A percentile compares a stretch with the other conserved stretches of the same genome.
Conservation (phyloP, 2,113 vertebrate genomes). For the Odocoileus hemionus region DNA sequence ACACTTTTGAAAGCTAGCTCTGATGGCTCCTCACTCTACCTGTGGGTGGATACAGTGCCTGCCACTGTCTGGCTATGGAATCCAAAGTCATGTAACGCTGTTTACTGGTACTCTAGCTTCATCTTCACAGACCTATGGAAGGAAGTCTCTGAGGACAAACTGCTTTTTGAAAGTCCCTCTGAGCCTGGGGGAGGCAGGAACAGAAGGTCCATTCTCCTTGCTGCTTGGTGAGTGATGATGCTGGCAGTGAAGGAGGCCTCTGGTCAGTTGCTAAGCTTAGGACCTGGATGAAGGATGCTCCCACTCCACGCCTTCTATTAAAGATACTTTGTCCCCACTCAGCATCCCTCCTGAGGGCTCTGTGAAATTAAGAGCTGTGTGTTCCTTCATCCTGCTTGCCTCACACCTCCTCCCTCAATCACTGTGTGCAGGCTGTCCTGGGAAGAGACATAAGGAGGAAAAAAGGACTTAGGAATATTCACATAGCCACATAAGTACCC, state of each 20-base stretch:
- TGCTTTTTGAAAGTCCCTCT: not conserved
- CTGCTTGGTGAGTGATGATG: not conserved
- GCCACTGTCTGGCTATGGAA: not conserved
- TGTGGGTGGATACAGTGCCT: not conserved
- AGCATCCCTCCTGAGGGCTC: not conserved
- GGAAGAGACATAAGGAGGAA: not conserved
- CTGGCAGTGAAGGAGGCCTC: not conserved
- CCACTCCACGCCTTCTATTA: not conserved
- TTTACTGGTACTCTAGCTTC: not conserved
- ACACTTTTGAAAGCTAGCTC: not conserved
- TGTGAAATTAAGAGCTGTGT: not conserved
- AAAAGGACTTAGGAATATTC: not conserved
- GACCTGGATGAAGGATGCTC: not conserved
- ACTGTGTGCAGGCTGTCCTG: not conserved
- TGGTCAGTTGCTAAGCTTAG: not conserved
- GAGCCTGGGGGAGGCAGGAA: not conserved
- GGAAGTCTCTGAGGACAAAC: not conserved
- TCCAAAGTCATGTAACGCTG: not conserved
- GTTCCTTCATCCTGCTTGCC: not conserved
- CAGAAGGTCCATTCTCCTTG: not conserved
- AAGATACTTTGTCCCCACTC: not conserved
- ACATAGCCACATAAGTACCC: not conserved
- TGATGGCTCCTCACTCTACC: not conserved
- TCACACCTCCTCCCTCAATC: not conserved
- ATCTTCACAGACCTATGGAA: not conserved